Conservation (phyloP, 2,113 vertebrate genomes). For the Pituophis catenifer region DNA sequence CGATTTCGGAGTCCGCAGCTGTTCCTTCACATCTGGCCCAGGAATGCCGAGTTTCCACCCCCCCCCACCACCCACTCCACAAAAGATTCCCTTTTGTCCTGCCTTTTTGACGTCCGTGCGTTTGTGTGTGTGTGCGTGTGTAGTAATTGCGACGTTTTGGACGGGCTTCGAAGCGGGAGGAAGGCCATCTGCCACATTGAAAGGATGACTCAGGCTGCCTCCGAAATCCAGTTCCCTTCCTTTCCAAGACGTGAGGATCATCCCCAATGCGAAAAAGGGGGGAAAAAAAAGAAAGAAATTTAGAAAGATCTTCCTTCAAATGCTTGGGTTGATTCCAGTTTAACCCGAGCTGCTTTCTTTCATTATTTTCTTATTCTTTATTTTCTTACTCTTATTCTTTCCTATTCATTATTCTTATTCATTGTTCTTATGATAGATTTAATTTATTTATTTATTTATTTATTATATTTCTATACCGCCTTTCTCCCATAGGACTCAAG, state of each 20-base stretch:
- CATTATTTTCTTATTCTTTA: no score
- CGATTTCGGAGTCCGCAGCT: background rate
- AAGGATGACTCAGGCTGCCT: background rate
- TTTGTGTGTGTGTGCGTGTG: background rate
- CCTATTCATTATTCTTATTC: background rate
- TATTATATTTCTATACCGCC: no score
- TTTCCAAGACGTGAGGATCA: background rate
- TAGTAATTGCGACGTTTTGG: constrained; percentile 25
- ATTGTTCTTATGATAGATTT: background rate
- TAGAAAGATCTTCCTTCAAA: constrained; percentile 42
- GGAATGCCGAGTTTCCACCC: background rate
- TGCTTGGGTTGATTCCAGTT: constrained; percentile 46
- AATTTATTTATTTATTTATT: no score
- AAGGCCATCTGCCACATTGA: background rate
- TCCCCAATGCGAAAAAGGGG: background rate
- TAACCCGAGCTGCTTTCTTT: constrained; percentile 42
- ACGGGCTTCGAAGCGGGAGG: background rate
- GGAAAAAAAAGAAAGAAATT: background rate
- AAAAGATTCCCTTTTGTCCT: constrained; percentile 41
- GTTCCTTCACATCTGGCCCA: background rate
- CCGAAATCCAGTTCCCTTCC: background rate
- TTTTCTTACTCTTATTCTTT: background rate
- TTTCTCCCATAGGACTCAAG: no score
- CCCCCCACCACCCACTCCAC: no score
- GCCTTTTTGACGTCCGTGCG: constrained; percentile 12